Conservation (phyloP, 2,113 vertebrate genomes). For the Excalfactoria chinensis region DNA sequence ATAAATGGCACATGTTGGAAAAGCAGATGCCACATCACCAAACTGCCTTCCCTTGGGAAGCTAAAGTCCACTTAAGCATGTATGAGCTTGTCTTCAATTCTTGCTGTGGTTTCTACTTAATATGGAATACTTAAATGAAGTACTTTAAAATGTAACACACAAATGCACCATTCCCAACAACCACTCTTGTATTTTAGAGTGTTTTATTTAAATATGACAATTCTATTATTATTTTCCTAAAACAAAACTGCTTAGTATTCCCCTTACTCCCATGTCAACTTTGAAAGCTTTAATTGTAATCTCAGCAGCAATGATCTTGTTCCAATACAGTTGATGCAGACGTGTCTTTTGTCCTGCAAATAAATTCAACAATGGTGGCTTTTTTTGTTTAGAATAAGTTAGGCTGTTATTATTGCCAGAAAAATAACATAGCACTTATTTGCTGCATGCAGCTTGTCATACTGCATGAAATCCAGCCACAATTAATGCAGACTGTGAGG, state of each 20-base stretch:
- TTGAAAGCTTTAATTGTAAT: constrained; percentile 47
- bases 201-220: constrained; percentile 17
- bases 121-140: not conserved
- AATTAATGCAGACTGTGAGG: not conserved
- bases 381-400: constrained; percentile 3
- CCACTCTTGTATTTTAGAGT: not conserved
- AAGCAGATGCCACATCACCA: not conserved
- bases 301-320: constrained; percentile 5
- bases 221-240: not conserved
- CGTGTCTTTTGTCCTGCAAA: not conserved
- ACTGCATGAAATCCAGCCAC: not conserved
- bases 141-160: not conserved
- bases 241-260: not conserved
- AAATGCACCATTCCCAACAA: not conserved
- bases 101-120: not conserved
- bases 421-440: not conserved
- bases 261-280: not conserved
- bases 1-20: not conserved
- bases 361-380: not conserved
- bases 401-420: not conserved
- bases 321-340: not conserved
- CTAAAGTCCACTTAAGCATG: not conserved
- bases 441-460: constrained; percentile 12
- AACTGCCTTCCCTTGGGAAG: not conserved
- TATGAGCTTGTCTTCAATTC: not conserved